Conservation (phyloP, 1,140 invertebrate genomes). For the Anastrepha obliqua region DNA sequence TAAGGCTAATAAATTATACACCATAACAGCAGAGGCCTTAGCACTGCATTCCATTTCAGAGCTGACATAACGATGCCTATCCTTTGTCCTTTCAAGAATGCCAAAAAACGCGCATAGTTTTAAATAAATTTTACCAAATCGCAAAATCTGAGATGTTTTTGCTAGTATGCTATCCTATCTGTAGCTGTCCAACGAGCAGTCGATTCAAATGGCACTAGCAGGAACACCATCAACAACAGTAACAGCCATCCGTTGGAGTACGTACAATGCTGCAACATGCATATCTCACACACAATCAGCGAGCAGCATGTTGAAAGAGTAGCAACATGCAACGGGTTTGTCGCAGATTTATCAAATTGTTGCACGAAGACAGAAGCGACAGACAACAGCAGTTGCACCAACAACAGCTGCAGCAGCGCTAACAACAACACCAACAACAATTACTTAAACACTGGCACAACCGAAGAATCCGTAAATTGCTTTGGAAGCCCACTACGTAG, state of each 20-base stretch:
- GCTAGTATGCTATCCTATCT: constrained; percentile 15
- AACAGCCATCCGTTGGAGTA: not conserved
- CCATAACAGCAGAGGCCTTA: not conserved
- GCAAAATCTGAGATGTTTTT: constrained; percentile 26
- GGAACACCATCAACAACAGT: not conserved
- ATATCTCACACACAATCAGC: constrained; percentile 50
- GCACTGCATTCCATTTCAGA: not conserved
- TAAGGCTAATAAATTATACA: constrained; percentile 26
- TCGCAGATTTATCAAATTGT: constrained; percentile 52
- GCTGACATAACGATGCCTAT: constrained; percentile 12
- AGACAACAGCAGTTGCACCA: not conserved
- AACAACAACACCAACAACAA: not conserved
- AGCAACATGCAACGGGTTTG: constrained; percentile 52
- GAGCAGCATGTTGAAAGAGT: constrained; percentile 39
- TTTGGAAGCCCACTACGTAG: not conserved
- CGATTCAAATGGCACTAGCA: constrained; percentile 1
- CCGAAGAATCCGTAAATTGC: constrained; percentile 15
- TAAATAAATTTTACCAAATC: constrained; percentile 40
- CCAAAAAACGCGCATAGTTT: constrained; percentile 49
- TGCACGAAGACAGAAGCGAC: constrained; percentile 46
- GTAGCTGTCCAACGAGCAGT: constrained; percentile 6
- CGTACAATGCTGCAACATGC: constrained; percentile 1
- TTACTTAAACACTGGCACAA: not conserved
- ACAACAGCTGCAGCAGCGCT: not conserved
- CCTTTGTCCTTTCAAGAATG: constrained; percentile 42